Evolutionary conservation across 2,888 invertebrate genomes (phyloP).

Genomic region (Drosophila anomelani): DNA sequence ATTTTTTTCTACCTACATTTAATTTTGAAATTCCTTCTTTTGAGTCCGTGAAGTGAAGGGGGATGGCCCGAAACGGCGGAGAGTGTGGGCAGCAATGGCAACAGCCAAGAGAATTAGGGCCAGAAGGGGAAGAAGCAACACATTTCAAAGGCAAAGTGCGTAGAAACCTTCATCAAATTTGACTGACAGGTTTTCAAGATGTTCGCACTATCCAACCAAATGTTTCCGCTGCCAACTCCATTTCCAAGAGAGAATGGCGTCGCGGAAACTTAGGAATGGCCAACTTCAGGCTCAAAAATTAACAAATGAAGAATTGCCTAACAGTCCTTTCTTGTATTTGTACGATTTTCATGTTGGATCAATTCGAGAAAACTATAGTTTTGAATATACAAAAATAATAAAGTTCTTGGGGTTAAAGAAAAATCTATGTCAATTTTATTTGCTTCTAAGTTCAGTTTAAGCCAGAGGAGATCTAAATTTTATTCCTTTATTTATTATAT

Average conservation of each 20-base stretch:
- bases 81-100: constrained; percentile 20
- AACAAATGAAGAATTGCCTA: not conserved
- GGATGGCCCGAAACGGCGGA: constrained; percentile 50
- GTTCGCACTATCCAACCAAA: constrained; percentile 78
- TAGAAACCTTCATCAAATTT: constrained; percentile 83
- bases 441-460: too few species aligned
- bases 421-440: not conserved
- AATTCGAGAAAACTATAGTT: not conserved
- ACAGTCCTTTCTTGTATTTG: not conserved
- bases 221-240: constrained; percentile 58
- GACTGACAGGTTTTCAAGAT: constrained; percentile 84
- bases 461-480: not conserved
- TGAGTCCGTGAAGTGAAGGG: constrained; percentile 58
- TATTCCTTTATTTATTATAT: too few species aligned
- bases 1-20: constrained; percentile 53
- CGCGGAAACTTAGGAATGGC: constrained; percentile 16
- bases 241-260: constrained; percentile 41
- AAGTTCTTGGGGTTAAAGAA: too few species aligned
- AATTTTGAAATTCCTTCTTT: constrained; percentile 64
- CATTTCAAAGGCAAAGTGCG: constrained; percentile 73
- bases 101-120: constrained; percentile 50
- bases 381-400: not conserved
- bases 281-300: not conserved
- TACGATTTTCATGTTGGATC: not conserved
- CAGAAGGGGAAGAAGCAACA: constrained; percentile 34